Evolutionary conservation across 2,797 vertebrate species (phyloP).

Genomic region (Sebastes umbrosus): DNA sequence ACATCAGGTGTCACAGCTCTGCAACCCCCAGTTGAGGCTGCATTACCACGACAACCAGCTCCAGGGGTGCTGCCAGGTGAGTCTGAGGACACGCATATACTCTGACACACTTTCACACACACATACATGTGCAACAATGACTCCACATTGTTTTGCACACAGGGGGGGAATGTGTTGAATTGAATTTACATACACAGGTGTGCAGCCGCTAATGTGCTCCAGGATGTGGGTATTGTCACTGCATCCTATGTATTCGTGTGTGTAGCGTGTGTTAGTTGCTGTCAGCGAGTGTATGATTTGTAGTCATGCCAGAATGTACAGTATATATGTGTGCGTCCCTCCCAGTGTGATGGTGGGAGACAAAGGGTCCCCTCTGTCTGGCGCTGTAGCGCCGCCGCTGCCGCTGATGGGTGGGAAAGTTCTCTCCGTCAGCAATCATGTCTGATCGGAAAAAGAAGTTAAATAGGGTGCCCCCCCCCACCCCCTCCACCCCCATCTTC

Average conservation of each 20-base stretch:
- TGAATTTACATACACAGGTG: constrained; percentile 49
- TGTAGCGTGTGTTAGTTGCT: neutral
- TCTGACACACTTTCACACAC: constrained; percentile 27
- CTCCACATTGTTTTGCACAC: constrained; percentile 14
- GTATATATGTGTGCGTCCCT: constrained; percentile 57
- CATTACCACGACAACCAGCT: constrained; percentile 73
- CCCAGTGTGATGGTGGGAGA: constrained; percentile 70
- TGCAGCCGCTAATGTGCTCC: constrained; percentile 22
- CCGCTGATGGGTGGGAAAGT: constrained; percentile 69
- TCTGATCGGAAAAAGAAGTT: constrained; percentile 53
- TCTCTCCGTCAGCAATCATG: constrained; percentile 50
- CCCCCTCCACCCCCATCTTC: neutral
- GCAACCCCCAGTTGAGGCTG: constrained; percentile 71
- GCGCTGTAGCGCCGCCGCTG: constrained; percentile 42
- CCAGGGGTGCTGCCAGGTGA: constrained; percentile 74
- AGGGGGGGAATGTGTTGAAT: neutral
- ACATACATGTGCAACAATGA: constrained; percentile 19
- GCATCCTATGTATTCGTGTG: neutral
- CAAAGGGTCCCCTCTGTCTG: constrained; percentile 80
- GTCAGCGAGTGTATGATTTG: neutral
- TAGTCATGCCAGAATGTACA: constrained; percentile 45
- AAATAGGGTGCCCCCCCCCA: constrained; percentile 32
- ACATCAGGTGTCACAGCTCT: constrained; percentile 77
- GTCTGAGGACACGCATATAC: constrained; percentile 64
- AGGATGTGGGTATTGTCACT: constrained; percentile 44